Percentiles rank a stretch among this genome's conserved stretches.
These are phyloP conservation scores for Platanista minor DNA, from an alignment of 2,113 vertebrate genomes.

Conservation along the genomic window DNA sequence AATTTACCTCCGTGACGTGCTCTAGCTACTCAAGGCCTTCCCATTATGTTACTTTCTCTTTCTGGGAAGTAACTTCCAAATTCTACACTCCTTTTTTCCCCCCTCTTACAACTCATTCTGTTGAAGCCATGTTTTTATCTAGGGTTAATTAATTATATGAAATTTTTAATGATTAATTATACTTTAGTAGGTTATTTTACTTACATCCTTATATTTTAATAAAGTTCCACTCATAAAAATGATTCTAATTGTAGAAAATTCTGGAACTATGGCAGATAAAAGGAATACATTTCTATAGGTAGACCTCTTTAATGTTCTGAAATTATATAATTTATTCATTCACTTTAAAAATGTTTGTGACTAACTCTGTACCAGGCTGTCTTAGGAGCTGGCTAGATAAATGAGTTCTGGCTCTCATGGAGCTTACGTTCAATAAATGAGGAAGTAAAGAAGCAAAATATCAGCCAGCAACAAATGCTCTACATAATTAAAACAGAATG, in stretches of 20 bases:
- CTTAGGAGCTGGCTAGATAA: not conserved
- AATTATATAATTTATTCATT: conserved; percentile 9
- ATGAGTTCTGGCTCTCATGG: not conserved
- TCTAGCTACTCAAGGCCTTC: not conserved
- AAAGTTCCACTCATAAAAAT: not conserved
- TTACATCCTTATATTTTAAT: not conserved
- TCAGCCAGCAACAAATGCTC: not conserved
- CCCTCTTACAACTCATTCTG: not conserved
- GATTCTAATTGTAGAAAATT: not conserved
- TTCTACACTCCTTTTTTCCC: not conserved
- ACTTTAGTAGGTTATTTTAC: not conserved
- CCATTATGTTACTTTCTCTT: not conserved
- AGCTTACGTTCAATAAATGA: not conserved
- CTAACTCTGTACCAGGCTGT: not conserved
- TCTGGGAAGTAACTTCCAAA: not conserved
- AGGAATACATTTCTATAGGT: not conserved
- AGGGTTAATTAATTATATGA: not conserved
- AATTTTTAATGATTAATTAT: not conserved
- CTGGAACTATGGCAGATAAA: not conserved
- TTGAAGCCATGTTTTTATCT: conserved; percentile 8
- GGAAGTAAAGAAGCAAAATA: not conserved
- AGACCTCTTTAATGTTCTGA: not conserved
- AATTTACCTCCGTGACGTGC: not conserved
- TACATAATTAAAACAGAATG: not conserved
- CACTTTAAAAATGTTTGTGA: not conserved